These are phyloP conservation scores for Nebria salina DNA, from an alignment of 2,888 invertebrate species.

Conservation along the genomic window DNA sequence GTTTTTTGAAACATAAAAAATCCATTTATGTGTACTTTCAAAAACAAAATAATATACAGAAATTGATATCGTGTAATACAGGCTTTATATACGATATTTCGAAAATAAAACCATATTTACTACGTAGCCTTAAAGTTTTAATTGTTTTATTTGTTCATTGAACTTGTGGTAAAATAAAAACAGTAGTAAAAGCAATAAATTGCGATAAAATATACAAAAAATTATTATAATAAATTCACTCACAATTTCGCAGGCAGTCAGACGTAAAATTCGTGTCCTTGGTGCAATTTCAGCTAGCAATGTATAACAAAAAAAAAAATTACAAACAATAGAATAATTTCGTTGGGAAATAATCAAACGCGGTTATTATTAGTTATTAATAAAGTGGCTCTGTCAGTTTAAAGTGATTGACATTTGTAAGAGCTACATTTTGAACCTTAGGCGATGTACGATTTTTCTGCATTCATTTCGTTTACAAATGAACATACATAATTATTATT, in stretches of 20 bases:
- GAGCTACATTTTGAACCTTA: not conserved
- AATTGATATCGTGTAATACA: too few relatives aligned
- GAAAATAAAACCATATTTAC: not conserved
- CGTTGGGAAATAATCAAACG: conserved; percentile 8
- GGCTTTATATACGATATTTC: not conserved
- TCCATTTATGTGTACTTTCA: not conserved
- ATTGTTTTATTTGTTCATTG: not conserved
- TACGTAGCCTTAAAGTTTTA: not conserved
- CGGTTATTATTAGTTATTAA: conserved; percentile 17
- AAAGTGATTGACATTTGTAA: conserved; percentile 32
- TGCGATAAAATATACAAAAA: not conserved
- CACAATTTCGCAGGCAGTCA: not conserved
- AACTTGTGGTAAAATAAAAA: not conserved
- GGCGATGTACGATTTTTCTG: not conserved
- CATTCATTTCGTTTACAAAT: conserved; percentile 12
- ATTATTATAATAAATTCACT: not conserved
- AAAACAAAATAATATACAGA: not conserved
- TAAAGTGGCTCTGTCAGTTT: conserved; percentile 17
- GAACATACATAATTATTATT: conserved; percentile 3
- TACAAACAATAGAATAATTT: conserved; percentile 26
- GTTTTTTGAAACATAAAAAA: not conserved
- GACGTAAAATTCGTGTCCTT: not conserved
- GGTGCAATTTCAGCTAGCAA: conserved; percentile 20
- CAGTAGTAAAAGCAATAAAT: not conserved
- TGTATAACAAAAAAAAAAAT: conserved; percentile 11